Evolutionary conservation across 1,140 invertebrate species (phyloP).

Genomic region (Hylaeus anthracinus): DNA sequence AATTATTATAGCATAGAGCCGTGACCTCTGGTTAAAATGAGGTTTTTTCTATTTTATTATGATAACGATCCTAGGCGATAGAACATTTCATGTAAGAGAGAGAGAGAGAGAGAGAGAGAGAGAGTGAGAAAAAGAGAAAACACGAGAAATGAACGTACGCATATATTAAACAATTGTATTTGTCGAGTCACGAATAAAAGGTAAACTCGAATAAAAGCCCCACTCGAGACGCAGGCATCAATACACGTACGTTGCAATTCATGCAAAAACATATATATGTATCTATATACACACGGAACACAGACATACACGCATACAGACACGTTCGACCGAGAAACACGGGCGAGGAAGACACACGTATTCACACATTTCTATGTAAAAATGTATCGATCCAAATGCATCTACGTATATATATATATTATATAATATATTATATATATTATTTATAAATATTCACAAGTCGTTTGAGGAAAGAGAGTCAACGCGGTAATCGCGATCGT

Average conservation of each 20-base stretch:
- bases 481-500: conserved; percentile 3
- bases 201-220: conserved; percentile 10
- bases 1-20: conserved; percentile 58
- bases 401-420: conserved; percentile 41
- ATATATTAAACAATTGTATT: conserved; percentile 50
- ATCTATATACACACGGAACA: background rate
- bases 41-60: conserved; percentile 74
- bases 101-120: conserved; percentile 4
- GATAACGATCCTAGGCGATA: conserved; percentile 60
- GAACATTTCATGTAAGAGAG: conserved; percentile 25
- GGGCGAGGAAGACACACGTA: conserved; percentile 9
- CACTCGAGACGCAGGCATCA: background rate
- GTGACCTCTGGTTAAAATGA: conserved; percentile 54
- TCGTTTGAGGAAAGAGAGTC: conserved; percentile 19
- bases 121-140: conserved; percentile 25
- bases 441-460: conserved; percentile 60
- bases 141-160: conserved; percentile 38
- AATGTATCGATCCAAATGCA: conserved; percentile 46
- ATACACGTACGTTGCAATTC: background rate
- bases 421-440: conserved; percentile 58
- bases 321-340: background rate
- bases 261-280: no score
- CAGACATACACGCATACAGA: conserved; percentile 2
- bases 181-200: conserved; percentile 50
- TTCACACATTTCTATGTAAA: conserved; percentile 27